Evolutionary conservation across 64 coral and sea anemone genomes (phyloP), one percentile per base, ranked within the genome.

Genomic region (Porites lutea): DNA sequence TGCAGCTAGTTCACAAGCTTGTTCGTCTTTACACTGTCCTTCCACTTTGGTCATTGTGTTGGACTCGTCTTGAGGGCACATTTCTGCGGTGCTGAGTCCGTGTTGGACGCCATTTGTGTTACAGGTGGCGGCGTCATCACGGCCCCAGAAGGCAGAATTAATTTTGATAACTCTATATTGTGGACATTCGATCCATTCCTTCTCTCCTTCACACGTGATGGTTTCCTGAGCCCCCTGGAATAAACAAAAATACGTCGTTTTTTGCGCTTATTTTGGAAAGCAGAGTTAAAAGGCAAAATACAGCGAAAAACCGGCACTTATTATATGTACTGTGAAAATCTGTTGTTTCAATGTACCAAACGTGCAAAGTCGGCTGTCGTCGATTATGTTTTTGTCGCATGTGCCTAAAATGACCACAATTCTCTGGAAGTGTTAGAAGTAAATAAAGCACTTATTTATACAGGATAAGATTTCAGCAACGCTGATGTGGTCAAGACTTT

Each of bases 21-120:
- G 89, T 62, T 96, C 97, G 54, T 99, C 91, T 88, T 96, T 92
- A 74, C 97, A 99, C 21, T 99, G 97, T 3, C 83, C 94, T 88
- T 91, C 86, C 2, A 95, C 95, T 88, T 99, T 99, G 59, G 83
- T 92, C 84, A 99, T 95, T 1, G 94, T 92, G 59, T 99, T 99
- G 8, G 95, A 92, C 52, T 99, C 97, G 57, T 99, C 97, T 66
- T 99, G 97, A 66, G 97, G 97, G 48, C 97, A 99, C 94, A 96
- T 99, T 9, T 52, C 61, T 10, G 83, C 69, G 18, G 97, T 99
- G 78, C 90, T 96, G 8, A 95, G 94, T 20, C 97, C 94, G 59
- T 90, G 97, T 16, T 94, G 89, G 15, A 99, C 89, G 20, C 88
- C 92, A 57, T 93, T 93, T 15, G 91, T 88, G 15, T 94, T 96